These are phyloP conservation scores for Etheostoma cragini DNA, from an alignment of 2,113 vertebrate genomes.

Conservation along the genomic window DNA sequence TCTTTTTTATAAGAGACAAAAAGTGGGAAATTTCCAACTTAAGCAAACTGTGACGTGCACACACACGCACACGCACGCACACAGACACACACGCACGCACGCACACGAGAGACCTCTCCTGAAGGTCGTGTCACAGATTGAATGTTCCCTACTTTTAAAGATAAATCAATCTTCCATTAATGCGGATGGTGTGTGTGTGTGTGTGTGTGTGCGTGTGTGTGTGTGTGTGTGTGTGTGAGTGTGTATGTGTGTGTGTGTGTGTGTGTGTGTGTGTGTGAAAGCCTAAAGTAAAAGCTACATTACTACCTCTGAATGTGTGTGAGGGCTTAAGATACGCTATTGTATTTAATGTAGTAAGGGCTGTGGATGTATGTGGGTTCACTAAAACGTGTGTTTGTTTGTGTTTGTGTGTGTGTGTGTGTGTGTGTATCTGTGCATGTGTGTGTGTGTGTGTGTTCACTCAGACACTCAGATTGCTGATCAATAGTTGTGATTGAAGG, in stretches of 20 bases:
- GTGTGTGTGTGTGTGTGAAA: slow-evolving; percentile 32
- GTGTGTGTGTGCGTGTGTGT: slow-evolving; percentile 26
- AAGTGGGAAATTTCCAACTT: slow-evolving; percentile 32
- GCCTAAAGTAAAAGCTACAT: slow-evolving; percentile 14
- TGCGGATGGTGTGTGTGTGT: slow-evolving; percentile 26
- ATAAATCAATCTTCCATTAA: slow-evolving; percentile 76
- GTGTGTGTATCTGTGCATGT: slow-evolving; percentile 14
- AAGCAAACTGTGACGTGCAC: slow-evolving; percentile 29
- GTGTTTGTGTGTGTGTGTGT: not conserved
- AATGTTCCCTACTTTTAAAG: slow-evolving; percentile 73
- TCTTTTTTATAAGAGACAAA: slow-evolving; percentile 22
- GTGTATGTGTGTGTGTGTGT: slow-evolving; percentile 25
- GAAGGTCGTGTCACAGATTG: slow-evolving; percentile 71
- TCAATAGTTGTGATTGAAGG: slow-evolving; percentile 75
- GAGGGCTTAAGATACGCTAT: not conserved
- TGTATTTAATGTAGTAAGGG: slow-evolving; percentile 35
- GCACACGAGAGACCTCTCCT: slow-evolving; percentile 34
- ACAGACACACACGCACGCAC: slow-evolving; percentile 23
- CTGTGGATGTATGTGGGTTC: not conserved
- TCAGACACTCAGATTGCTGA: slow-evolving; percentile 64
- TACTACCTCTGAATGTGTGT: slow-evolving; percentile 14
- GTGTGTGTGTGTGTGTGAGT: slow-evolving; percentile 33
- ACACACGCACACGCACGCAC: slow-evolving; percentile 7
- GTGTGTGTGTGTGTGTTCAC: slow-evolving; percentile 20
- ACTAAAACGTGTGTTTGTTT: slow-evolving; percentile 18